Evolutionary conservation across 2,888 invertebrate genomes (phyloP), one percentile per base, ranked within the genome.

Genomic region (Piscicola geometra): DNA sequence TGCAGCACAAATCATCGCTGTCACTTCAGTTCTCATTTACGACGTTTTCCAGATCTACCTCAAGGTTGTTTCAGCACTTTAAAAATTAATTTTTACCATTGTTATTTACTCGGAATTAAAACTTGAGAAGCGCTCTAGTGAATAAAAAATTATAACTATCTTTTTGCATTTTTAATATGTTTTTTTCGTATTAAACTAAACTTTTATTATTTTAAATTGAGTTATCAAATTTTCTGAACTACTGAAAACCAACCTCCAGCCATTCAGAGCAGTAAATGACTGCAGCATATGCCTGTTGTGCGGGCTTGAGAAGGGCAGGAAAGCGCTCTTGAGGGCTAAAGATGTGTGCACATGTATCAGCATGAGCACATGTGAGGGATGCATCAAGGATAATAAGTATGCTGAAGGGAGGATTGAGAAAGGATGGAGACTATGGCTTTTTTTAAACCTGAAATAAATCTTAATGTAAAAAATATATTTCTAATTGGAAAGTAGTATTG

Each of bases 1-100:
- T 15, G 84, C 85, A n/a, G 82, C 85, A 0, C 85, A 85, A 78
- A 82, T 85, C 68, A 82, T 85, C 71, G 85, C 85, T 5, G 85
- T 85, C 1, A 82, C 84, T 15, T 85, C 85, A 3, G 84, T 85
- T 33, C 77, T 85, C 0, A 79, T 85, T 3, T 85, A 84, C 78
- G 85, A 85, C 78, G 80, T 86, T 30, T 85, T 84, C 76, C 82
- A 83, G 71, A 67, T 80, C 28, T 83, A 82, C 75, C 69, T 82
- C 3, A 79, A 81, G 79, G 81, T 81, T 56, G 60, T n/a, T n/a
- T n/a, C n/a, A n/a, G n/a, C n/a, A n/a, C n/a, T n/a, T n/a, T n/a
- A n/a, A n/a, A n/a, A n/a, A n/a, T n/a, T n/a, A n/a, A n/a, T n/a
- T n/a, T n/a, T n/a, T n/a, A n/a, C n/a, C n/a, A n/a, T n/a, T n/a